Conservation (phyloP, 2,113 vertebrate genomes). For the Capreolus pygargus region DNA sequence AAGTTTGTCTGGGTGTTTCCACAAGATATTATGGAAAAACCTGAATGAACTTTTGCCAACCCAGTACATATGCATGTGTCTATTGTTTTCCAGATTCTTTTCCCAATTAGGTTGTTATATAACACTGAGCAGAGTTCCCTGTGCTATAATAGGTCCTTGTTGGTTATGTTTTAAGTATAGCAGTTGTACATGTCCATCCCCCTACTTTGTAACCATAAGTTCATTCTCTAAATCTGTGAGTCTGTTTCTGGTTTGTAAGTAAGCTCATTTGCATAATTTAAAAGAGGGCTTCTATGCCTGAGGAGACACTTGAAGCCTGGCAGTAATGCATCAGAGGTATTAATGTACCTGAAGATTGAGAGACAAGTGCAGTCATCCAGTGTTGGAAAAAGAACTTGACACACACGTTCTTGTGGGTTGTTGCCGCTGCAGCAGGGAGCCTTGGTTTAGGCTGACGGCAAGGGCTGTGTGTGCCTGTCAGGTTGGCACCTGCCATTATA, state of each 20-base stretch:
- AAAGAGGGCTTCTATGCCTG: background rate
- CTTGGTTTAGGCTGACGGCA: background rate
- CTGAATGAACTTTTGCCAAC: background rate
- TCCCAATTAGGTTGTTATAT: background rate
- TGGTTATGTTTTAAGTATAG: background rate
- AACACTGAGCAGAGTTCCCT: background rate
- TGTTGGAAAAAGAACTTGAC: background rate
- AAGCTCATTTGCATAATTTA: background rate
- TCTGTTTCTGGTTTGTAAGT: background rate
- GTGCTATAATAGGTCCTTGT: background rate
- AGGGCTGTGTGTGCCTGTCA: background rate
- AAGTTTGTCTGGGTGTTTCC: background rate
- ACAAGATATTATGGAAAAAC: background rate
- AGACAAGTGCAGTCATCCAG: background rate
- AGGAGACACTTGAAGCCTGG: background rate
- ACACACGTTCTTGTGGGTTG: accelerated
- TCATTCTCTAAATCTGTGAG: background rate
- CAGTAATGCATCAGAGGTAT: background rate
- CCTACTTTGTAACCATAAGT: background rate
- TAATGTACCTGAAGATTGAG: background rate
- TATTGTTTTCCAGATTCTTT: background rate
- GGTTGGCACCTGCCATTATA: background rate
- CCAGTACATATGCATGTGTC: background rate
- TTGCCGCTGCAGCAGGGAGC: background rate
- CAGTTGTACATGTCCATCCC: background rate